These are phyloP conservation scores for Dermochelys coriacea DNA, from an alignment of 2,797 vertebrate species.

Conservation along the genomic window DNA sequence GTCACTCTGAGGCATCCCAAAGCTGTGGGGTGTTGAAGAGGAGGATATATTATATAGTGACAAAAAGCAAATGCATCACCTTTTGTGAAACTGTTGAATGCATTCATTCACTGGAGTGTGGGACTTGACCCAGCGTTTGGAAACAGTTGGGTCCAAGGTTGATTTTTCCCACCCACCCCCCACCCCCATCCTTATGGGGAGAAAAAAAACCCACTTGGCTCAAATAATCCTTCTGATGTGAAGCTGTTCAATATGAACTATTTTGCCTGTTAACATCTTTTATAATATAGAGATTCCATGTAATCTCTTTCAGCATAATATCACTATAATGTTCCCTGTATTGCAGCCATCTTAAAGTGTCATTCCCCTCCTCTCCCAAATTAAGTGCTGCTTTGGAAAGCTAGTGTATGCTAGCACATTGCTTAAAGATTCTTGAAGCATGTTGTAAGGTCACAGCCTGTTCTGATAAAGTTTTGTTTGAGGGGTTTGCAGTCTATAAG, in stretches of 20 bases:
- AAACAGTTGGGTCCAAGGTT: background rate
- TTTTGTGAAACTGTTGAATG: no score
- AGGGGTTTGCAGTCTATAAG: background rate
- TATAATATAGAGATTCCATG: background rate
- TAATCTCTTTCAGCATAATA: background rate
- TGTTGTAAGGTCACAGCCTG: background rate
- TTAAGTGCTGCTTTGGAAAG: background rate
- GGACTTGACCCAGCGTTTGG: background rate
- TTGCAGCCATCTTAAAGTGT: background rate
- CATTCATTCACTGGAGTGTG: background rate
- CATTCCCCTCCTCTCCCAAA: no score
- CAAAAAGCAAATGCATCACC: background rate
- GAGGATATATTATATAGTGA: background rate
- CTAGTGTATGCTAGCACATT: background rate
- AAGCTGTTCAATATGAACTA: background rate
- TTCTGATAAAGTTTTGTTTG: background rate
- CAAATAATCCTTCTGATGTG: background rate
- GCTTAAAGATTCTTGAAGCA: background rate
- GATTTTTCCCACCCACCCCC: background rate
- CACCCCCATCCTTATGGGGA: background rate
- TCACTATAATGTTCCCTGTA: background rate
- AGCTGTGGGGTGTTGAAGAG: background rate
- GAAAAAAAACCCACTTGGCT: background rate
- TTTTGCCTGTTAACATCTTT: background rate
- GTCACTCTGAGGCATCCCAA: background rate